phyloP scores from a whole-genome alignment of 1,140 invertebrate genomes.

The Bombus pyrosoma region DNA sequence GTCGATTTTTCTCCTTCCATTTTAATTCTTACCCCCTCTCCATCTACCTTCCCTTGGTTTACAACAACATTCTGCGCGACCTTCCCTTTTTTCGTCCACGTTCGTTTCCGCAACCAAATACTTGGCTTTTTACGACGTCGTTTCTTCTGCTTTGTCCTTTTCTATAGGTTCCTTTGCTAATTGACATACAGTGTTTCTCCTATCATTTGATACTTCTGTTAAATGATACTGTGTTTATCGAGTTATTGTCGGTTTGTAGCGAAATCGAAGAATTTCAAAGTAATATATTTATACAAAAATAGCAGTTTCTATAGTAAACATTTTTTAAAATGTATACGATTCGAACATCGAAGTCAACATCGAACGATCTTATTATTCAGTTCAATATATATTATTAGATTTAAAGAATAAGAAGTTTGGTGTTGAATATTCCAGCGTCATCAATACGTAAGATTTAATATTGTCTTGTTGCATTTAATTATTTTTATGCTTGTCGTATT shows the following conservation, averaged over 20 bases:
- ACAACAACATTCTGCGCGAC: background rate
- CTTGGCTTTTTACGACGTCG: constrained; percentile 5
- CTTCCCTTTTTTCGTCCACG: background rate
- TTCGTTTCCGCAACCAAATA: background rate
- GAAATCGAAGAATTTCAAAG: background rate
- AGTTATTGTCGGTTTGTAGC: background rate
- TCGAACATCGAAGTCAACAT: no score
- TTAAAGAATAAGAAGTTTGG: background rate
- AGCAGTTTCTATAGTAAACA: background rate
- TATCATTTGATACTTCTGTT: background rate
- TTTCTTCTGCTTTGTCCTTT: background rate
- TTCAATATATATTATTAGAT: no score
- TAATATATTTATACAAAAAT: background rate
- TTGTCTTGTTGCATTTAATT: background rate
- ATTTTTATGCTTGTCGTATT: background rate
- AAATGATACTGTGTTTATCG: background rate
- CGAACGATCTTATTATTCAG: no score
- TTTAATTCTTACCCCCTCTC: background rate
- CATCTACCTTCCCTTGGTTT: background rate
- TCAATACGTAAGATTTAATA: background rate
- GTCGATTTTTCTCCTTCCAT: constrained; percentile 8
- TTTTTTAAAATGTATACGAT: no score
- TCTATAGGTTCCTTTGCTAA: constrained; percentile 15
- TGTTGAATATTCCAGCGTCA: background rate
- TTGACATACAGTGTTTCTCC: constrained; percentile 5